Percentiles rank a stretch among this genome's conserved stretches.
phyloP scores from a whole-genome alignment of 2,797 vertebrate genomes.

The Balearica regulorum region DNA sequence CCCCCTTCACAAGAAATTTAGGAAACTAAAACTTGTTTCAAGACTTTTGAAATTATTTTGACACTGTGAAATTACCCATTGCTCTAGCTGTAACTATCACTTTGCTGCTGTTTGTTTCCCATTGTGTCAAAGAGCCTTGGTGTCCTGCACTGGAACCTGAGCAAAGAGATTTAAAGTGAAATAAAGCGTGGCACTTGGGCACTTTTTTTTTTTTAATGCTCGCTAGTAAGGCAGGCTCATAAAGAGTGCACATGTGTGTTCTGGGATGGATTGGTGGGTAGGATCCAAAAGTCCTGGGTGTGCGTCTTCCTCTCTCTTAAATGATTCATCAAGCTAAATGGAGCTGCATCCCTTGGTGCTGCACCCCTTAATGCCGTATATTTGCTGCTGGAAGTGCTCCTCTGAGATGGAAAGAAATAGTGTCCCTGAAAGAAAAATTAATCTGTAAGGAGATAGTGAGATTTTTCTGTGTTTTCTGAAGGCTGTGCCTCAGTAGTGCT shows the following conservation, averaged over 20 bases:
- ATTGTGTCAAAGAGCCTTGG: neutral
- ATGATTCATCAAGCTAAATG: neutral
- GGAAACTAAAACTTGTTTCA: neutral
- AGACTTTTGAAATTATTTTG: neutral
- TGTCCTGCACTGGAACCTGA: neutral
- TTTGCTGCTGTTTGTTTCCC: neutral
- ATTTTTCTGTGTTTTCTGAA: neutral
- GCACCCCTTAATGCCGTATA: accelerated
- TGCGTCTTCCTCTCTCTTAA: neutral
- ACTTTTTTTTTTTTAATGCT: neutral
- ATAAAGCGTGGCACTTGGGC: neutral
- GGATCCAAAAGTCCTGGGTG: neutral
- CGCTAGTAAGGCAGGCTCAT: neutral
- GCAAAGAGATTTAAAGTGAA: neutral
- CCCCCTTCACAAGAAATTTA: neutral
- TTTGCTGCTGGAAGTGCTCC: neutral
- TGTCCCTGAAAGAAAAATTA: neutral
- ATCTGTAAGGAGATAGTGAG: neutral
- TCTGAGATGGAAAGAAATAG: neutral
- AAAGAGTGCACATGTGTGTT: accelerated
- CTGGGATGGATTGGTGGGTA: neutral
- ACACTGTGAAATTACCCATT: accelerated
- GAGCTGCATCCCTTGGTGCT: neutral
- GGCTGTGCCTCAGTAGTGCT: neutral
- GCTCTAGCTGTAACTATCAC: neutral